Base-by-base conservation (phyloP, 1,140 invertebrate genomes). In the Pogonognathellus flavescens region DNA sequence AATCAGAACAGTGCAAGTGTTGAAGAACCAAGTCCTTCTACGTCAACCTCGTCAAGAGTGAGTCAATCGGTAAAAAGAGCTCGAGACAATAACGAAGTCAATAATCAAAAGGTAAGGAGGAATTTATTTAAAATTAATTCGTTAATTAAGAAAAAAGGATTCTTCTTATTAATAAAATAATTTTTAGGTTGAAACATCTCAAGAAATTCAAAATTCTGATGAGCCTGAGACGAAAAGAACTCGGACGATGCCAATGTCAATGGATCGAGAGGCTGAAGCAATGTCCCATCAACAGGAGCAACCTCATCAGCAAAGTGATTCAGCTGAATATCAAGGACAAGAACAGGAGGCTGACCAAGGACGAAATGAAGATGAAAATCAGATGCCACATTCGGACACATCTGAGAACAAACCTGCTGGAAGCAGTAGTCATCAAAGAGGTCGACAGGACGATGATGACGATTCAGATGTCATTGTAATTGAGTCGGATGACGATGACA, bases 321-420 rank as follows among this genome's bases (percentile, higher is more conserved):
- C 49, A 14, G 31, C 25, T 53, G 76, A 80, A 53, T 49, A 53
- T 18, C 8, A 20, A 1, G 80, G 50, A 1, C 91, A 90, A 22
- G 91, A 90, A 13, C 92, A 91, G 84, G 93, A 92, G 53, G 92
- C 92, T 76, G 93, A 92, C 89, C 93, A 92, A 62, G 91, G 91
- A 49, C 55, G 88, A 85, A 86, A 87, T 20, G 88, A 88, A 60
- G 88, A 89, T 50, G 88, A 85, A 55, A 66, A 66, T 25, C 86
- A 87, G 82, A 83, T 82, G 20, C 88, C 85, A 14, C 86, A 88
- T 72, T 87, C 89, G 82, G 88, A 88, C 18, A 87, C 87, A 8
- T 85, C 87, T 11, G 85, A 76, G 16, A 41, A 76, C 16, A 76
- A 76, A 76, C 70, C 70, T 9, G 70, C 31, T 7, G 70, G 70